Evolutionary conservation across 1,140 invertebrate genomes (phyloP), one percentile per base, ranked within the genome.

Genomic region (Chionoecetes opilio): DNA sequence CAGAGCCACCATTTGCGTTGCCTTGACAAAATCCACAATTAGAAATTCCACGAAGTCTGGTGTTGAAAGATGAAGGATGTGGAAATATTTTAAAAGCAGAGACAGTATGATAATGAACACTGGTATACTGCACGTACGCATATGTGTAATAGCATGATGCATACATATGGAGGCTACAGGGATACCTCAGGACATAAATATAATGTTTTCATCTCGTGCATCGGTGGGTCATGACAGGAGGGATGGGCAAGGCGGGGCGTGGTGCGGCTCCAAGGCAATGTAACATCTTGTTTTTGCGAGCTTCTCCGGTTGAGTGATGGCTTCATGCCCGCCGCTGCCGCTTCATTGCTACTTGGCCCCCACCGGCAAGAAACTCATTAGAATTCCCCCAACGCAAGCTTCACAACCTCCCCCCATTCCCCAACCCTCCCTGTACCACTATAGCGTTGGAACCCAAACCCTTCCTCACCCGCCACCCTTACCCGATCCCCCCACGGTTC

Each of bases 251-350:
- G 31, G 89, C 31, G 26, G 89, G 89, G 89, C 41, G 89, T 63
- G 89, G 46, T 21, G 21, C 29, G 2, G 31, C 37, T 53, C 89
- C 53, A 9, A 34, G 41, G 41, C 92, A 31, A 82, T 32, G 82
- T 86, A 86, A 85, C 92, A 93, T 84, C 92, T 93, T 93, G 92
- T 93, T 93, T 93, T 93, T 93, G 92, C 38, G 91, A 38, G 75
- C 29, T 34, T 26, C n/a, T 75, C 53, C 53, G 17, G 53, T 37
- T 82, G 82, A 92, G 75, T 84, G 92, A 93, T 86, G 92, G 37
- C 84, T 86, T 53, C 84, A 93, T 86, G 84, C 82, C 31, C 91
- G 38, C 41, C 9, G 35, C 34, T 53, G 82, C 82, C 37, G 46
- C 82, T 53, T 34, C 92, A 41, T 53, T 82, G 92, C 92, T 84